These are phyloP conservation scores for Chlorops oryzae DNA, from an alignment of 1,140 invertebrate genomes.

Conservation along the genomic window DNA sequence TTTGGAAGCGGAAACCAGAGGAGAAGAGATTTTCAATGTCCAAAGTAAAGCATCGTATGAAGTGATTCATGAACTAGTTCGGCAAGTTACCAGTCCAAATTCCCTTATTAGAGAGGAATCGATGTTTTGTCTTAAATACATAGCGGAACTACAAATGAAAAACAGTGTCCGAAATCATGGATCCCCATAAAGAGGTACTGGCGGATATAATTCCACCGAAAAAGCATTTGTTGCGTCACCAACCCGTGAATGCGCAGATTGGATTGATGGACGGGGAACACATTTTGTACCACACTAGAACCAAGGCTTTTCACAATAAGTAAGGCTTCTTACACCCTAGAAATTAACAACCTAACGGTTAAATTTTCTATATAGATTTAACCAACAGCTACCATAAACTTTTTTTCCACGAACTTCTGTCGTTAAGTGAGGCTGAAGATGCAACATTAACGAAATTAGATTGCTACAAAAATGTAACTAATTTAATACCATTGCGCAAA, in stretches of 20 bases:
- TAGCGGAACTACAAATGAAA: slow-evolving; percentile 80
- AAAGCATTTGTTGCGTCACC: slow-evolving; percentile 87
- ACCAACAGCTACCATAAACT: slow-evolving; percentile 81
- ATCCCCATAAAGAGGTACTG: slow-evolving; percentile 87
- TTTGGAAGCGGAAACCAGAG: slow-evolving; percentile 41
- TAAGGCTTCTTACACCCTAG: slow-evolving; percentile 37
- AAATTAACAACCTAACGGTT: background rate
- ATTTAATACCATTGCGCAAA: slow-evolving; percentile 80
- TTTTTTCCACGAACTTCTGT: slow-evolving; percentile 83
- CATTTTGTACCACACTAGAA: slow-evolving; percentile 88
- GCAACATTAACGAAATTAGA: slow-evolving; percentile 73
- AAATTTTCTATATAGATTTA: slow-evolving; percentile 55
- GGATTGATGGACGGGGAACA: slow-evolving; percentile 96
- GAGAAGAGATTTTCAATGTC: slow-evolving; percentile 61
- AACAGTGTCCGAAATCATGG: slow-evolving; percentile 87
- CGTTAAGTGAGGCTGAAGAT: slow-evolving; percentile 86
- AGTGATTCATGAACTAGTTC: slow-evolving; percentile 84
- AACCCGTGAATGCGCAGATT: slow-evolving; percentile 93
- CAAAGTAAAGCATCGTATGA: slow-evolving; percentile 84
- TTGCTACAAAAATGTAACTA: slow-evolving; percentile 87
- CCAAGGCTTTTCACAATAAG: slow-evolving; percentile 87
- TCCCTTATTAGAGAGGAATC: slow-evolving; percentile 87
- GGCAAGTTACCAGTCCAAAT: slow-evolving; percentile 91
- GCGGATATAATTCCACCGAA: slow-evolving; percentile 93
- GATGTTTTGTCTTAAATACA: slow-evolving; percentile 77